A percentile compares a stretch with the other conserved stretches of the same genome.
Conservation (phyloP, 2,113 vertebrate species). For the Nibea coibor region DNA sequence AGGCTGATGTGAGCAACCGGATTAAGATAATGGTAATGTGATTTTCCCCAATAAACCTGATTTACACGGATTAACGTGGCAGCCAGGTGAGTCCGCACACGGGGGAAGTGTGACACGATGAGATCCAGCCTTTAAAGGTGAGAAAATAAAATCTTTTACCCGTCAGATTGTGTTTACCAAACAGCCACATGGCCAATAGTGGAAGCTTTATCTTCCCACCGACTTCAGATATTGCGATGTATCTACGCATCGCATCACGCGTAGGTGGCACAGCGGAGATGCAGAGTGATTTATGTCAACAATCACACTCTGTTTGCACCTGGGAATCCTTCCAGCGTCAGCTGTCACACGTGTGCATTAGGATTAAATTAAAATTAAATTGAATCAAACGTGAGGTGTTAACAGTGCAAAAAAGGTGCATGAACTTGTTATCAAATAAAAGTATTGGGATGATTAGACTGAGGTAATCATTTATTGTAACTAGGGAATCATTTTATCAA, state of each 20-base stretch:
- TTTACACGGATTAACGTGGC: slow-evolving; percentile 46
- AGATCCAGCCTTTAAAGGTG: neutral
- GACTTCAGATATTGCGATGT: neutral
- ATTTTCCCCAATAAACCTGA: slow-evolving; percentile 58
- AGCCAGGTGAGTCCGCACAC: slow-evolving; percentile 31
- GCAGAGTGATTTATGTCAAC: slow-evolving; percentile 40
- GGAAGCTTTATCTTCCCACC: neutral
- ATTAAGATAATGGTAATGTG: slow-evolving; percentile 64
- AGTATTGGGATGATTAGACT: neutral
- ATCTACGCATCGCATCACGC: slow-evolving; percentile 4
- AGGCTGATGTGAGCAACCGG: slow-evolving; percentile 49
- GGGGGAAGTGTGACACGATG: slow-evolving; percentile 10
- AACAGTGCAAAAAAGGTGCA: neutral
- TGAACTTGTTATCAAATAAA: neutral
- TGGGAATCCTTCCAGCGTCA: slow-evolving; percentile 19
- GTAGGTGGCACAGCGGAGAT: slow-evolving; percentile 35
- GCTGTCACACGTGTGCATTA: slow-evolving; percentile 7
- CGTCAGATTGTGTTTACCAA: slow-evolving; percentile 26
- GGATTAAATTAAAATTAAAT: slow-evolving; percentile 12
- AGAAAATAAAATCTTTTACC: slow-evolving; percentile 22
- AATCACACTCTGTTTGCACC: slow-evolving; percentile 18
- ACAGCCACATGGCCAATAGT: slow-evolving; percentile 4
- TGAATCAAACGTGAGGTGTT: neutral
- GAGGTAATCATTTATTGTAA: neutral
- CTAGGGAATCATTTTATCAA: neutral